Conservation (phyloP, 2,113 vertebrate genomes). For the Mastomys natalensis region DNA sequence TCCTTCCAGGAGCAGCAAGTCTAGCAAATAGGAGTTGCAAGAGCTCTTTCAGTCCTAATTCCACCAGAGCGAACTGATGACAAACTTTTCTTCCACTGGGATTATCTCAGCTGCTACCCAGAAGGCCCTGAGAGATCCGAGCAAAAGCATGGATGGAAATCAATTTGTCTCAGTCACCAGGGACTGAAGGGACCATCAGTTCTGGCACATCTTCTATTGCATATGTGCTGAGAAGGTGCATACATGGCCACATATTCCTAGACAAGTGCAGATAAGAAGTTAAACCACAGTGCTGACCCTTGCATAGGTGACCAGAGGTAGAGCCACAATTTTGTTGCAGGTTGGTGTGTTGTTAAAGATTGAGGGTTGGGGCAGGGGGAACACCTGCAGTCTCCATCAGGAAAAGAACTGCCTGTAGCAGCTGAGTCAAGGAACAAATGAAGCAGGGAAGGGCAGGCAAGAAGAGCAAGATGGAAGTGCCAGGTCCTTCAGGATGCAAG, state of each 20-base stretch:
- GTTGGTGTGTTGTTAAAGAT: background rate
- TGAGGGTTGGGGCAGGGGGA: background rate
- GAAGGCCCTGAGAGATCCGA: rapidly evolving
- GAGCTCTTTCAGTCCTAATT: background rate
- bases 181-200: background rate
- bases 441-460: background rate
- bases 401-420: background rate
- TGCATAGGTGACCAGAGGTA: background rate
- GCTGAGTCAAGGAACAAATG: background rate
- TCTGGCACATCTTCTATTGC: background rate
- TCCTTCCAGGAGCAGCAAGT: background rate
- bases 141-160: background rate
- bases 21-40: background rate
- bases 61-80: background rate
- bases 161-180: background rate
- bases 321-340: background rate
- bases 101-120: background rate
- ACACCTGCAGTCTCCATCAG: background rate
- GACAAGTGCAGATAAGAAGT: background rate
- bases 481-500: rapidly evolving
- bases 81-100: background rate
- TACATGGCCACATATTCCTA: background rate
- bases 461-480: background rate
- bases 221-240: background rate
- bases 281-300: background rate